Conservation (phyloP, 2,888 invertebrate genomes). For the Oasisia sp. region DNA sequence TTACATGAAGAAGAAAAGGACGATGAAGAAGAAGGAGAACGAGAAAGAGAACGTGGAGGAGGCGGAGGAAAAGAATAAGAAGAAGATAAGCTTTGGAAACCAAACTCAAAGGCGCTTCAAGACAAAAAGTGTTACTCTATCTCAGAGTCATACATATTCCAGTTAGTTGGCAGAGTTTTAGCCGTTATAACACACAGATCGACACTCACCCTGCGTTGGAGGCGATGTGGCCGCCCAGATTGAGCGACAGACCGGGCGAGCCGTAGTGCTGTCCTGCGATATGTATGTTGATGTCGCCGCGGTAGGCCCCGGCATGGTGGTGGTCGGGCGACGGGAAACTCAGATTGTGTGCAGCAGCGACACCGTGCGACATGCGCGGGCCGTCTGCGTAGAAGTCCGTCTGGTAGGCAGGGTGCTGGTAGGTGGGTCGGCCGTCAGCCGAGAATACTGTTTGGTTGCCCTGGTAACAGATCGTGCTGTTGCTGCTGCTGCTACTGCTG, state of each 20-base stretch:
- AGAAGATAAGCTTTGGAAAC: no score
- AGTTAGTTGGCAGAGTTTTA: no score
- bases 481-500: background rate
- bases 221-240: background rate
- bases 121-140: no score
- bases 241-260: background rate
- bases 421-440: slow-evolving; percentile 17
- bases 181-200: background rate
- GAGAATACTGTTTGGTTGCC: slow-evolving; percentile 27
- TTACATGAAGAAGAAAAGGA: no score
- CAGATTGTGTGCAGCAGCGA: slow-evolving; percentile 19
- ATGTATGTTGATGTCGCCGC: slow-evolving; percentile 31
- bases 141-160: no score
- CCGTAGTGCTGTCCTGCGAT: slow-evolving; percentile 24
- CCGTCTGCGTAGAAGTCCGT: slow-evolving; percentile 26
- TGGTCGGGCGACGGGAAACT: slow-evolving; percentile 20
- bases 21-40: no score
- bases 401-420: slow-evolving; percentile 27
- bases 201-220: background rate
- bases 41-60: no score
- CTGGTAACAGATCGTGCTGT: slow-evolving; percentile 22
- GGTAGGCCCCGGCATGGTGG: background rate
- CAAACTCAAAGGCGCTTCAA: no score
- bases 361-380: slow-evolving; percentile 17
- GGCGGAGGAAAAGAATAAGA: no score